Evolutionary conservation across 2,113 vertebrate species (phyloP).

Genomic region (Pelusios castaneus): DNA sequence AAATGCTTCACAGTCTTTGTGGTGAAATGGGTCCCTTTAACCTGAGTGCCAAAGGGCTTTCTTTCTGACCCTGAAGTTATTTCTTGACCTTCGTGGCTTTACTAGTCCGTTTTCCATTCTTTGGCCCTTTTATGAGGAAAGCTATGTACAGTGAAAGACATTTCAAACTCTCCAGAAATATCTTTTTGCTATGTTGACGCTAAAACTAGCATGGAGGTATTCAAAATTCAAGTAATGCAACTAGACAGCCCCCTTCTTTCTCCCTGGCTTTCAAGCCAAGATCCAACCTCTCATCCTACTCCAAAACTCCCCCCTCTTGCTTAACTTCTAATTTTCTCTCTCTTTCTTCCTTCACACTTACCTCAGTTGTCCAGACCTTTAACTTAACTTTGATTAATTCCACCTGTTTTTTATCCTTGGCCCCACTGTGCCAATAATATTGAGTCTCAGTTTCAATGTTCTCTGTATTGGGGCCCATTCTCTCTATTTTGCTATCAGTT

Average conservation of each 20-base stretch:
- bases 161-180: not conserved
- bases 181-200: not conserved
- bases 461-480: not conserved
- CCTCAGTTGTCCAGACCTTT: not conserved
- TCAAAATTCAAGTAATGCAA: not conserved
- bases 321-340: not conserved
- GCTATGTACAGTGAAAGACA: not conserved
- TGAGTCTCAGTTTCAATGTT: not conserved
- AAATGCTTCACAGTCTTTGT: not conserved
- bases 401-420: not conserved
- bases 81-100: not conserved
- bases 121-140: not conserved
- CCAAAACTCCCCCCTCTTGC: not conserved
- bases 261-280: not conserved
- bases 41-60: not conserved
- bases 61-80: not conserved
- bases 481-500: not conserved
- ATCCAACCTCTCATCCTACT: not conserved
- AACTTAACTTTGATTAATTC: not conserved
- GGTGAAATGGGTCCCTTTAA: not conserved
- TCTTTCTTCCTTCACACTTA: not conserved
- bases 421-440: not conserved
- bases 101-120: not conserved
- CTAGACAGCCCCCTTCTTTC: not conserved
- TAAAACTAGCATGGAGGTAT: not conserved